Conservation (phyloP, 2,888 invertebrate genomes). For the Caenorhabditis becei region DNA sequence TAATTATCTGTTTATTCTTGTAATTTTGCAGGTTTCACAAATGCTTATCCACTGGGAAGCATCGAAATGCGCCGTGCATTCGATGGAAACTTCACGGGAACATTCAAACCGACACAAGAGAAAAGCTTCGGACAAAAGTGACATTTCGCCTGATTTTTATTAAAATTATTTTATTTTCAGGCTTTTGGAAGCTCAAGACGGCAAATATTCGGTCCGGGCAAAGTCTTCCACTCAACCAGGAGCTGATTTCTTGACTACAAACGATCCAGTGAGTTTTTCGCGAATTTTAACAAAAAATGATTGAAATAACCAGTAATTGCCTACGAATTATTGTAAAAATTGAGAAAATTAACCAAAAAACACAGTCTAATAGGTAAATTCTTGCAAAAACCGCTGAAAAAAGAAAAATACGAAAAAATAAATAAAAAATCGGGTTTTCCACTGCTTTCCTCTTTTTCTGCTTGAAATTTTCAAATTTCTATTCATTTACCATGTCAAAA, state of each 20-base stretch:
- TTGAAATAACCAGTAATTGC: too few relatives aligned
- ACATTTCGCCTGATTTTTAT: neutral
- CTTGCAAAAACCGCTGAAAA: too few relatives aligned
- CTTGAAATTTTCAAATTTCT: too few relatives aligned
- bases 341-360: too few relatives aligned
- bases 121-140: conserved; percentile 52
- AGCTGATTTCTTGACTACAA: conserved; percentile 42
- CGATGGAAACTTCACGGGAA: conserved; percentile 76
- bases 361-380: too few relatives aligned
- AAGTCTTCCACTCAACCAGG: conserved; percentile 61
- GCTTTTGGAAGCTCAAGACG: conserved; percentile 37
- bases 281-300: neutral
- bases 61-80: conserved; percentile 63
- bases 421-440: too few relatives aligned
- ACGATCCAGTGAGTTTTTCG: conserved; percentile 37
- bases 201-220: conserved; percentile 39
- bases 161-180: conserved; percentile 25
- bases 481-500: too few relatives aligned
- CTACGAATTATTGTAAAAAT: too few relatives aligned
- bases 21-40: conserved; percentile 57
- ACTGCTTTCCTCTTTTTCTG: too few relatives aligned
- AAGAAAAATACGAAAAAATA: too few relatives aligned
- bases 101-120: conserved; percentile 60
- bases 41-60: conserved; percentile 62
- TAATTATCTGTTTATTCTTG: too few relatives aligned